These are phyloP conservation scores for Thryonomys swinderianus DNA, from an alignment of 2,113 vertebrate species.

Conservation along the genomic window DNA sequence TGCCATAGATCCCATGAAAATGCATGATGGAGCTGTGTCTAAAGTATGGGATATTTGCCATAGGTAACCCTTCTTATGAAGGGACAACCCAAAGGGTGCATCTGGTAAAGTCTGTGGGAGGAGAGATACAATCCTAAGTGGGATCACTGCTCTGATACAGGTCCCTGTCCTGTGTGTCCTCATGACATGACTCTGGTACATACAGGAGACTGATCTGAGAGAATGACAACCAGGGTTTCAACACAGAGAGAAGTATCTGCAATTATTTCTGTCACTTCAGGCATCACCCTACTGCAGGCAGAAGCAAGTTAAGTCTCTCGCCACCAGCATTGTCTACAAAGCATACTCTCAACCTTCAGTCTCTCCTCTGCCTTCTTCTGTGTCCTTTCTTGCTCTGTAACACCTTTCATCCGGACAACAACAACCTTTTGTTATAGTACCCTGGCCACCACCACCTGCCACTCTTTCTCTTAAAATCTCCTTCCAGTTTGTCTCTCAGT, in stretches of 20 bases:
- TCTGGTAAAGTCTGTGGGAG: background rate
- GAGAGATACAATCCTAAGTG: constrained; percentile 54
- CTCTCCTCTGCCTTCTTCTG: background rate
- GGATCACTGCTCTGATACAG: constrained; percentile 61
- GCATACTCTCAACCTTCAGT: background rate
- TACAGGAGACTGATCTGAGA: constrained; percentile 61
- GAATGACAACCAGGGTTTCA: constrained; percentile 48
- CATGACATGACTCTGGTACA: constrained; percentile 66
- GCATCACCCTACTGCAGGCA: background rate
- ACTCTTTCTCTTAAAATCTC: background rate
- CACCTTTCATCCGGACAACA: background rate
- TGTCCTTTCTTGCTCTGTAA: background rate
- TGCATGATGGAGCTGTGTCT: background rate
- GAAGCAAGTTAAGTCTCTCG: rapidly evolving
- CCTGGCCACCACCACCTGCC: background rate
- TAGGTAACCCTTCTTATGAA: background rate
- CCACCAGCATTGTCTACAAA: background rate
- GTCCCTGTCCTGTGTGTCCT: constrained; percentile 66
- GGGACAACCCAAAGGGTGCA: background rate
- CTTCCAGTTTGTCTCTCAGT: background rate
- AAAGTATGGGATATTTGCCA: background rate
- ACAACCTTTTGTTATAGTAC: background rate
- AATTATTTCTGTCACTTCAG: constrained; percentile 19
- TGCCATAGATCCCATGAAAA: rapidly evolving
- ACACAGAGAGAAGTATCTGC: background rate